Base-by-base conservation (phyloP, 2,797 vertebrate species). In the Lutra lutra region DNA sequence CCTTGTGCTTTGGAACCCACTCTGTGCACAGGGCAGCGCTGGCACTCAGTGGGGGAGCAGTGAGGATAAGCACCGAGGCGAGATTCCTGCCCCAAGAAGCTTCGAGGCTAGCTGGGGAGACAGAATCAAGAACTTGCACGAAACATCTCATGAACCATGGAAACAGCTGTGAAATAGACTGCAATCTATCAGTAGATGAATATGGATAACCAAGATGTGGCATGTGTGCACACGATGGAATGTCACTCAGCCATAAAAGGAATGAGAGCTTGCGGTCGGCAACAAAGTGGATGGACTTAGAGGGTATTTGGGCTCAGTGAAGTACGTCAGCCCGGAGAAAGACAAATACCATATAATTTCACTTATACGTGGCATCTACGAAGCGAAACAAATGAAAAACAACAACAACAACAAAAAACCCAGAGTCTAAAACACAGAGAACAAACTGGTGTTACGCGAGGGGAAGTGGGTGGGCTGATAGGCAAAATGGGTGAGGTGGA, bases 1-100 rank as follows among this genome's bases (percentile, higher is more conserved):
- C 13, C 11, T 1, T 13, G 40, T 46, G 4, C 18, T 18, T 32
- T 27, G 29, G 88, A 60, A 11, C 25, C 20, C 6, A 25, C 43
- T 40, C 60, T 14, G n/a, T 18, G 40, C 66, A 51, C 20, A 27
- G 21, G 2, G n/a, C 11, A 13, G 13, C 2, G 17, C 1, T 15
- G 60, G 21, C 7, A 10, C 20, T 78, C 32, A 8, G 32, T 9
- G 4, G 3, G 27, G 54, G 32, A 35, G 18, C 2, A 6, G 58
- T 56, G 80, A 82, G 29, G n/a, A 35, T 2, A 68, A 25, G 6
- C 2, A 0, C 0, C 0, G 4, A 40, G 25, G 18, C 1, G 17
- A 27, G 18, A 35, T 64, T 40, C 58, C 20, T 38, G 25, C 7
- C 1, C 38, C 54, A 18, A 68, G 38, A 58, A 93, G 27, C 29